These are phyloP conservation scores for Protobothrops flavoviridis DNA, from an alignment of 2,113 vertebrate species.

Conservation along the genomic window DNA sequence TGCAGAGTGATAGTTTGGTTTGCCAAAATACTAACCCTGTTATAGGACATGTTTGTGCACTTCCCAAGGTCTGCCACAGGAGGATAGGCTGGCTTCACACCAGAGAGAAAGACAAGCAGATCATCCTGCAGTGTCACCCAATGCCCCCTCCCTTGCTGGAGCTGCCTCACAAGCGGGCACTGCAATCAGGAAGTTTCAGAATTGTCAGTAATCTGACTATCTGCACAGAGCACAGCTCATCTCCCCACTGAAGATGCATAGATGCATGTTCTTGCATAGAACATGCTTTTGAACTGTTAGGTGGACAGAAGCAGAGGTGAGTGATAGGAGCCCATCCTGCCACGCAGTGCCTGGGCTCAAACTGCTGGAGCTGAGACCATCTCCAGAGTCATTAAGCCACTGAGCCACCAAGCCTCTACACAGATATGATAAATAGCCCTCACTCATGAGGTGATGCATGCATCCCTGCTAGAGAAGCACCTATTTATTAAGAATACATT, in stretches of 20 bases:
- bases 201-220: background rate
- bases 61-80: background rate
- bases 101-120: background rate
- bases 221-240: background rate
- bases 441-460: background rate
- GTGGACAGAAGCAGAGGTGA: background rate
- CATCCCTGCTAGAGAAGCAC: background rate
- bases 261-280: no score
- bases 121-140: background rate
- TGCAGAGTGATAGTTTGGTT: background rate
- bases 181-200: background rate
- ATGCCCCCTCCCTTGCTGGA: background rate
- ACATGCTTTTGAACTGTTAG: background rate
- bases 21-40: background rate
- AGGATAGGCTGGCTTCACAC: background rate
- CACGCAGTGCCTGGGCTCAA: background rate
- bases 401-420: background rate
- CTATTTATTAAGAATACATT: background rate
- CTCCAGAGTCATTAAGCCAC: background rate
- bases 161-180: fast-evolving
- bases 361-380: background rate
- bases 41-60: background rate
- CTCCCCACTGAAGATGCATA: background rate
- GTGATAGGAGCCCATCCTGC: background rate
- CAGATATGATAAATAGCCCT: background rate